These are phyloP conservation scores for Rhizomys pruinosus DNA, from an alignment of 2,113 vertebrate genomes.

Conservation along the genomic window DNA sequence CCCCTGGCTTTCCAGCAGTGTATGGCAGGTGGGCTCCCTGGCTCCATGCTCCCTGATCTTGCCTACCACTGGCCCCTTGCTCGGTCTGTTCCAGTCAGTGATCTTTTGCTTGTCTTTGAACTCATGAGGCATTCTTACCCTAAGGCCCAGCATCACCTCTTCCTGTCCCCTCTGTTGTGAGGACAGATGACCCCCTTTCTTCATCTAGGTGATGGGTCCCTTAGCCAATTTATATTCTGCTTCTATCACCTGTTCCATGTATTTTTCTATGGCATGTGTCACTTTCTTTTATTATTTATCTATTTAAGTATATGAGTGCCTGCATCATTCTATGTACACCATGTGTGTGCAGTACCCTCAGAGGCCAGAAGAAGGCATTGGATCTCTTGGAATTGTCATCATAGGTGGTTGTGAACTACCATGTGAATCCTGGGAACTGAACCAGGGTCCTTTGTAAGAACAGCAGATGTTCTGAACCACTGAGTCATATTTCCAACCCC, in stretches of 20 bases:
- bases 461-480: too few relatives aligned
- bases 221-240: neutral
- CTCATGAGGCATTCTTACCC: fast-evolving
- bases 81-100: neutral
- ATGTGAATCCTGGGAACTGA: neutral
- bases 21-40: neutral
- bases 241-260: neutral
- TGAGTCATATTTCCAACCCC: too few relatives aligned
- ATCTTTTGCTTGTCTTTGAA: neutral
- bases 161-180: neutral
- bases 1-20: neutral
- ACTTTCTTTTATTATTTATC: neutral
- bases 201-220: neutral
- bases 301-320: neutral
- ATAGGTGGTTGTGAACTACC: neutral
- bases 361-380: neutral
- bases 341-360: neutral
- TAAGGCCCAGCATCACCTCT: neutral
- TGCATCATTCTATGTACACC: neutral
- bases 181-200: neutral
- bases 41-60: neutral
- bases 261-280: neutral
- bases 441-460: too few relatives aligned
- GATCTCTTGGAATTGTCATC: neutral
- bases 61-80: neutral